Conservation (phyloP, 2,113 vertebrate genomes). For the Mobula birostris region DNA sequence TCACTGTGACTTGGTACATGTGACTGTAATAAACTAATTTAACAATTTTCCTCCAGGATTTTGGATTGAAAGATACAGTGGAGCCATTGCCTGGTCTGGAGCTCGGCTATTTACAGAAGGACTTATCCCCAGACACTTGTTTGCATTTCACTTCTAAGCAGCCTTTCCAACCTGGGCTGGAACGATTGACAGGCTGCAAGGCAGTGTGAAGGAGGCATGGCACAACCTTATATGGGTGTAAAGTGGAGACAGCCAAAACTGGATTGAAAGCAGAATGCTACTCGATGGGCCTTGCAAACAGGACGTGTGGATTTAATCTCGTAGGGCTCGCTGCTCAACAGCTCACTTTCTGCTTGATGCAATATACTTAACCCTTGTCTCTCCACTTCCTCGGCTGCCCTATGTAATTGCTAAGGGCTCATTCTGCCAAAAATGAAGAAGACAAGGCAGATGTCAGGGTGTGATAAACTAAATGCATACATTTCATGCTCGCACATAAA, state of each 20-base stretch:
- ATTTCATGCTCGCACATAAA: constrained; percentile 4
- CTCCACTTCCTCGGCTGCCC: background rate
- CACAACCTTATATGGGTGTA: background rate
- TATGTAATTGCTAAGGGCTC: background rate
- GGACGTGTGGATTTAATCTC: constrained; percentile 4
- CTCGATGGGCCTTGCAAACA: background rate
- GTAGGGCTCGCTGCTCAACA: background rate
- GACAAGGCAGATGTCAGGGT: background rate
- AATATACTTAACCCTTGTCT: background rate
- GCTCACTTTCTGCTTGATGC: background rate
- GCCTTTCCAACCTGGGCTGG: background rate
- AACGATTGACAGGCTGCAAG: background rate
- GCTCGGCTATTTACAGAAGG: background rate
- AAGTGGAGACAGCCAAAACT: background rate
- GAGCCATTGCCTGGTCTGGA: background rate
- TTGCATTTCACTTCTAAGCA: background rate
- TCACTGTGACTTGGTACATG: no score
- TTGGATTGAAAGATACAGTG: background rate
- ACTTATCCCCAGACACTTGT: background rate
- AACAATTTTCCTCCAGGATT: background rate
- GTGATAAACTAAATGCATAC: constrained; percentile 6
- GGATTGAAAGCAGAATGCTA: background rate
- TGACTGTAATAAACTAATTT: no score
- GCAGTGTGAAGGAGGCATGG: background rate
- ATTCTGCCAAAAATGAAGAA: background rate